Percentiles rank a stretch among this genome's conserved stretches.
Evolutionary conservation across 1,140 invertebrate species (phyloP).

Genomic region (Drosophila erecta): DNA sequence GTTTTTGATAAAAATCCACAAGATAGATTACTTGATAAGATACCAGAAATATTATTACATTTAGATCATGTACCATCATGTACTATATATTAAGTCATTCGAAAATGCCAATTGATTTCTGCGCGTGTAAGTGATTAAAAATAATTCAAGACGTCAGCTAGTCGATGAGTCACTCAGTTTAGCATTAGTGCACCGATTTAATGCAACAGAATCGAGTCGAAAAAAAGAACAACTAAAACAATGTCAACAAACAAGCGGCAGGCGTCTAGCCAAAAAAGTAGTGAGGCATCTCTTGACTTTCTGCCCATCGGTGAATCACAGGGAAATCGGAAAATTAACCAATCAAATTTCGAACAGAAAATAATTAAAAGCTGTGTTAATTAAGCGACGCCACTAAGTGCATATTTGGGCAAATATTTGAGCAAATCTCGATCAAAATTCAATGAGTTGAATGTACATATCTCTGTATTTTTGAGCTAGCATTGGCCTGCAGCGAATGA

Average conservation of each 20-base stretch:
- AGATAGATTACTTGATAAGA: no score
- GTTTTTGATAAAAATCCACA: no score
- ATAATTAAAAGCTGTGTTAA: slow-evolving; percentile 4
- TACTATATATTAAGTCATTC: neutral
- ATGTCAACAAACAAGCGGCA: slow-evolving; percentile 76
- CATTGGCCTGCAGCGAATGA: slow-evolving; percentile 23
- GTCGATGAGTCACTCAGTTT: slow-evolving; percentile 61
- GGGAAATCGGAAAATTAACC: slow-evolving; percentile 31
- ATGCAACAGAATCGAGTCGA: slow-evolving; percentile 7
- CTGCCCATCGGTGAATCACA: slow-evolving; percentile 52
- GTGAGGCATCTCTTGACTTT: slow-evolving; percentile 73
- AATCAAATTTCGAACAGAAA: neutral
- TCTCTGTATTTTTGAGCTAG: slow-evolving; percentile 7
- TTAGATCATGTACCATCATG: neutral
- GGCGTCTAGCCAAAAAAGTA: slow-evolving; percentile 78
- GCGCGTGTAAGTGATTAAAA: slow-evolving; percentile 16
- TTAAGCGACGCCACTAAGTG: neutral
- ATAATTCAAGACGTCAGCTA: slow-evolving; percentile 39
- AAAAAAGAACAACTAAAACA: slow-evolving; percentile 47
- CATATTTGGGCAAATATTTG: slow-evolving; percentile 33
- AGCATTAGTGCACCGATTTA: slow-evolving; percentile 30
- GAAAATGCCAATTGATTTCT: neutral
- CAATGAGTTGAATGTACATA: slow-evolving; percentile 12
- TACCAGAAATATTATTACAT: no score
- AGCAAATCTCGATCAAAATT: slow-evolving; percentile 6